A percentile compares a stretch with the other conserved stretches of the same genome.
These are phyloP conservation scores for Drosophila nigromelanica DNA, from an alignment of 1,140 invertebrate species.

Conservation along the genomic window DNA sequence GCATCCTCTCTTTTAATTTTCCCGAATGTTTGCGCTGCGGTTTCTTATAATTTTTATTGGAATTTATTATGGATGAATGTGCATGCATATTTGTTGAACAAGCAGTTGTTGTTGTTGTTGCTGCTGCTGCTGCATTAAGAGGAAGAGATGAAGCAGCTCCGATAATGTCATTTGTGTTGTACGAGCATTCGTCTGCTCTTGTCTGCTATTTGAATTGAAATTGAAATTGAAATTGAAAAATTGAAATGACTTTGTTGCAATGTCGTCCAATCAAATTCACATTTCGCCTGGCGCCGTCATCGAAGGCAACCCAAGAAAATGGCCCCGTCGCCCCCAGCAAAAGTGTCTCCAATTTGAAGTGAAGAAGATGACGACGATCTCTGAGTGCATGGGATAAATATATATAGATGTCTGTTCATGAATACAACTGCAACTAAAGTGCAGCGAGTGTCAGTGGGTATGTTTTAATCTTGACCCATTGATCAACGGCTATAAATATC, in stretches of 20 bases:
- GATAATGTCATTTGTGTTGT: constrained; percentile 63
- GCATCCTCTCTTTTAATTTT: constrained; percentile 38
- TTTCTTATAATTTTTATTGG: constrained; percentile 63
- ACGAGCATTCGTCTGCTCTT: constrained; percentile 22
- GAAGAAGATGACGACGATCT: neutral
- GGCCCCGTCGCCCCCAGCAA: too few species aligned
- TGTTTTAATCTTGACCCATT: neutral
- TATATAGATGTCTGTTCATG: neutral
- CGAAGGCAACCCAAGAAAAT: constrained; percentile 1
- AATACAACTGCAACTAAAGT: neutral
- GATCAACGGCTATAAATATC: neutral
- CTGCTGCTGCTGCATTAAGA: constrained; percentile 45
- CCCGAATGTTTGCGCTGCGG: constrained; percentile 17
- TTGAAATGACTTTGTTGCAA: constrained; percentile 81
- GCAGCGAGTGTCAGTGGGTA: neutral
- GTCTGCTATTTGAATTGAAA: constrained; percentile 58
- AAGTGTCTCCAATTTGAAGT: neutral
- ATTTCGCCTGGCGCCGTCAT: constrained; percentile 24
- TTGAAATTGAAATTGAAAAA: constrained; percentile 66
- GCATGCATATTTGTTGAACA: constrained; percentile 38
- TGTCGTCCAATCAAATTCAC: constrained; percentile 64
- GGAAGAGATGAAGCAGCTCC: constrained; percentile 49
- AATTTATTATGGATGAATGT: constrained; percentile 62
- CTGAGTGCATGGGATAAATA: neutral
- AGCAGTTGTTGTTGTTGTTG: neutral